Evolutionary conservation across 2,797 vertebrate genomes (phyloP).

Genomic region (Glossophaga mutica): DNA sequence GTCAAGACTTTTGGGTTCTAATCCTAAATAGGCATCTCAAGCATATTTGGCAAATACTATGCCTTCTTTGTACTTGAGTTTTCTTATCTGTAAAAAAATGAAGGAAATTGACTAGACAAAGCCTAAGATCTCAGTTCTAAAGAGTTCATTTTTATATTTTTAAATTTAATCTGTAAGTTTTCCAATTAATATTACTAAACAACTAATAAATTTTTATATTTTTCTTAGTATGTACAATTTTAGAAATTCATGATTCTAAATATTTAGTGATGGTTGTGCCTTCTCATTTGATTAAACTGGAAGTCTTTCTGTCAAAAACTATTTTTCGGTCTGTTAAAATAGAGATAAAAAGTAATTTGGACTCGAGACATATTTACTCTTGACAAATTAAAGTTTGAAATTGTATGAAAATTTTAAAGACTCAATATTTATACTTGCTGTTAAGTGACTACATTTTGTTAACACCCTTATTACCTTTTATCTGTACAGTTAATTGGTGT

Average conservation of each 20-base stretch:
- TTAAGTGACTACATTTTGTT: background rate
- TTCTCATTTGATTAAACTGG: slow-evolving; percentile 42
- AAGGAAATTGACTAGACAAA: background rate
- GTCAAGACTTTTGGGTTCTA: slow-evolving; percentile 5
- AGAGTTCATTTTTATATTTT: background rate
- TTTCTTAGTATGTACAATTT: background rate
- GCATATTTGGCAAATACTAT: background rate
- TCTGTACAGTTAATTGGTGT: background rate
- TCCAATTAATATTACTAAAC: background rate
- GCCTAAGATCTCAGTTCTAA: background rate
- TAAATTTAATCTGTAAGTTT: slow-evolving; percentile 33
- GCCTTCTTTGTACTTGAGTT: background rate
- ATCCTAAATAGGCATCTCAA: background rate
- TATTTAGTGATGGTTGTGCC: background rate
- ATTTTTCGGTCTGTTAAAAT: background rate
- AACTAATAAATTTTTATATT: background rate
- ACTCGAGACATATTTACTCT: background rate
- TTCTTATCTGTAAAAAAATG: slow-evolving; percentile 33
- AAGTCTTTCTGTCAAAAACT: slow-evolving; percentile 30
- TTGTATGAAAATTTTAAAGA: background rate
- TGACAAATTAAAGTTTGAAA: slow-evolving; percentile 21
- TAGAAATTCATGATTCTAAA: slow-evolving; percentile 34
- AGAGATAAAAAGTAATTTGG: background rate
- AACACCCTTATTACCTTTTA: background rate
- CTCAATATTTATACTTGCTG: background rate